Evolutionary conservation across 1,140 invertebrate species (phyloP).

Genomic region (Wiebesia pumilae): DNA sequence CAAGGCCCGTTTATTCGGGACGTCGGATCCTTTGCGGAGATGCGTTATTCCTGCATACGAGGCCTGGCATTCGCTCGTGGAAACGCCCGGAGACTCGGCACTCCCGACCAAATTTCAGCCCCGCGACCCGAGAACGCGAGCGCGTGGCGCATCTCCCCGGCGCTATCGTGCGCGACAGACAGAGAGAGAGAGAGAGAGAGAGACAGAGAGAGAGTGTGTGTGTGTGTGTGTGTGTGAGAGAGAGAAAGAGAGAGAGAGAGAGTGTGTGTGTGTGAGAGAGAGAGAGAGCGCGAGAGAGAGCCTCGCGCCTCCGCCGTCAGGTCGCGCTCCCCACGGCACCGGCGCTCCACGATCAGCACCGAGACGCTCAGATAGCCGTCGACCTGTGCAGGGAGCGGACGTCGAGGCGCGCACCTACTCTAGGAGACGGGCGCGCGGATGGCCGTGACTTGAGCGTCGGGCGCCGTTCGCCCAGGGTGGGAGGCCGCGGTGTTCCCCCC

Average conservation of each 20-base stretch:
- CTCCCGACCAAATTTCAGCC: not conserved
- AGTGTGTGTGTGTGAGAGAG: not conserved
- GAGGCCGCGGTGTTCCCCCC: not conserved
- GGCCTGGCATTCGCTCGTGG: not conserved
- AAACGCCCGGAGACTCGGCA: not conserved
- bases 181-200: too few relatives aligned
- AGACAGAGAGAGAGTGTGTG: too few relatives aligned
- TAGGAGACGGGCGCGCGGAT: not conserved
- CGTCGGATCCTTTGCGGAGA: not conserved
- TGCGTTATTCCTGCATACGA: not conserved
- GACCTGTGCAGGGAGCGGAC: constrained; percentile 66
- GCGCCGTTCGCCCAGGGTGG: not conserved
- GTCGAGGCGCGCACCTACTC: constrained; percentile 17
- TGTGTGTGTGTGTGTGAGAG: not conserved
- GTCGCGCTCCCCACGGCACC: constrained; percentile 46
- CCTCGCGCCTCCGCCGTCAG: constrained; percentile 53
- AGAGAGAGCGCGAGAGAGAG: not conserved
- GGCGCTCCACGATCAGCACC: constrained; percentile 4
- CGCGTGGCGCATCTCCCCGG: too few relatives aligned
- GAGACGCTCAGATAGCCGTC: constrained; percentile 66
- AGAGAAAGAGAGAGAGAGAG: not conserved
- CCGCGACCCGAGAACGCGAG: not conserved
- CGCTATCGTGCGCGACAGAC: too few relatives aligned
- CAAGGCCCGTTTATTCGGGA: not conserved
- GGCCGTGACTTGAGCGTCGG: not conserved